Base-by-base conservation (phyloP, 1,140 invertebrate species). In the Panulirus ornatus region DNA sequence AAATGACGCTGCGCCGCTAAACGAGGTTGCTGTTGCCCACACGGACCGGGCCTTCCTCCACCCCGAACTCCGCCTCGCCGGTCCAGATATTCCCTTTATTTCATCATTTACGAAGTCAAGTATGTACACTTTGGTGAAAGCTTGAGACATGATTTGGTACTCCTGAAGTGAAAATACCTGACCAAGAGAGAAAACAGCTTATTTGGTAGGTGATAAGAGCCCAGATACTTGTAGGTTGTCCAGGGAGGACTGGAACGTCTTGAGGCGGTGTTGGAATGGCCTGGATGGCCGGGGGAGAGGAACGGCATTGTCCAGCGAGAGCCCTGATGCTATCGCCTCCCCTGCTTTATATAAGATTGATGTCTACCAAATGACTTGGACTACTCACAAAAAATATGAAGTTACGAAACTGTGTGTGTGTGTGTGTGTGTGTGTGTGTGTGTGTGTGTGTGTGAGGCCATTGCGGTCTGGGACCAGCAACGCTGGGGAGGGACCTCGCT, bases 1-100 rank as follows among this genome's bases (percentile, higher is more conserved):
- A 81, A 81, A 81, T 81, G 78, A 81, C 36, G 78, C 47, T 58
- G 78, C 78, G 51, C 51, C n/a, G 78, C 47, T 81, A 58, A 81
- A 58, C 78, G 38, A 19, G 78, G 54, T 47, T 47, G 47, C 27
- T 19, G 47, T 36, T 27, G 47, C 30, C 51, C 22, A 30, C 54
- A 27, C 42, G 19, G 36, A 58, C 44, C 58, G 51, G 27, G 36
- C 9, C n/a, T 58, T 19, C 5, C 19, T 19, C 51, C 19, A n/a
- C n/a, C n/a, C n/a, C n/a, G n/a, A n/a, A n/a, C n/a, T n/a, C n/a
- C n/a, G n/a, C n/a, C n/a, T n/a, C n/a, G n/a, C n/a, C n/a, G n/a
- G n/a, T n/a, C n/a, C n/a, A n/a, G n/a, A n/a, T n/a, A n/a, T n/a
- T n/a, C n/a, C n/a, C n/a, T n/a, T n/a, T n/a, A n/a, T n/a, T n/a